These are phyloP conservation scores for Microchirus variegatus DNA, from an alignment of 2,797 vertebrate genomes.

Conservation along the genomic window DNA sequence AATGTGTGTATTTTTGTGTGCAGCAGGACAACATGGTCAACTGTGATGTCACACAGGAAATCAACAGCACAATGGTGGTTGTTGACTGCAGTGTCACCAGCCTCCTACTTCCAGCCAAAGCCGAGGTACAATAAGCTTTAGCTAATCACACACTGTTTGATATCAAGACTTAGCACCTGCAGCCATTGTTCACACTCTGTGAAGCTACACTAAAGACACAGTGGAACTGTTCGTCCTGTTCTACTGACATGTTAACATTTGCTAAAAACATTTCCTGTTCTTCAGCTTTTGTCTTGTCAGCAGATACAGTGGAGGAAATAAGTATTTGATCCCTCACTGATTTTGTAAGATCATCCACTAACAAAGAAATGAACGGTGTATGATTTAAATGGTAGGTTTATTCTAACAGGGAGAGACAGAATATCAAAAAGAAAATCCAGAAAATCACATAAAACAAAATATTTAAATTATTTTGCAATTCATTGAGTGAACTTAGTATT, in stretches of 20 bases:
- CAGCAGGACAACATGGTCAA: slow-evolving; percentile 88
- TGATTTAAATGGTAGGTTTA: no score
- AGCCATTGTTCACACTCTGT: not conserved
- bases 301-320: no score
- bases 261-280: not conserved
- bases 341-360: no score
- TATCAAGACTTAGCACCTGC: no score
- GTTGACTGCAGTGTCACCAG: slow-evolving; percentile 87
- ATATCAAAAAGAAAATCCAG: no score
- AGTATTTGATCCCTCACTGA: no score
- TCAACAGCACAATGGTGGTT: slow-evolving; percentile 67
- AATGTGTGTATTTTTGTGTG: slow-evolving; percentile 29
- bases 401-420: no score
- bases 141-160: slow-evolving; percentile 1
- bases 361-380: no score
- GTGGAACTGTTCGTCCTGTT: no score
- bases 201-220: not conserved
- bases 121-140: slow-evolving; percentile 78
- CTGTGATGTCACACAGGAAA: slow-evolving; percentile 85
- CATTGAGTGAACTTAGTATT: no score
- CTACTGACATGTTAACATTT: not conserved
- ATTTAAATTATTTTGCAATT: no score
- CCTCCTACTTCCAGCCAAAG: slow-evolving; percentile 83
- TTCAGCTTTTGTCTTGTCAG: slow-evolving; percentile 5
- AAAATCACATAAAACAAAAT: no score